Base-by-base conservation (phyloP, 2,888 invertebrate genomes). In the Tyria jacobaeae region DNA sequence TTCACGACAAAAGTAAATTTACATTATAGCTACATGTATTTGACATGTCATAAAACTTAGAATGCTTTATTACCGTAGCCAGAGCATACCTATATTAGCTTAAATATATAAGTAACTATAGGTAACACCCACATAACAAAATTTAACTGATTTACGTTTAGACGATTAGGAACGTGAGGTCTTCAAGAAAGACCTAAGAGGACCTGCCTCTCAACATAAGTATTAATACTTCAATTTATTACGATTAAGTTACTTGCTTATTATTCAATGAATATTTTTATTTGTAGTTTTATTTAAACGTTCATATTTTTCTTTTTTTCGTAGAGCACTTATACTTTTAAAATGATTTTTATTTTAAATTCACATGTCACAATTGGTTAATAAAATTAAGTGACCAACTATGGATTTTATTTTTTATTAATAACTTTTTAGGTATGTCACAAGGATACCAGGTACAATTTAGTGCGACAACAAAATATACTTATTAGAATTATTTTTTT, bases 41-140 rank as follows among this genome's bases (percentile, higher is more conserved):
- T 21, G 21, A 10, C 3, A 21, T 44, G 12, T 5, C 21, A 12
- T 44, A 21, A 10, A 21, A 10, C 21, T 6, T 14, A 21, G 24
- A 21, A 0, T 51, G 37, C 15, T 52, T 52, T 15, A 37, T 39
- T 53, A 25, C 37, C 25, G 25, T 53, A 39, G 25, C 37, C 53
- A 53, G 39, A 25, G 24, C 50, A 59, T 68, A 52, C 55, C n/a
- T 53, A 21, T 15, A 44, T 31, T 25, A 60, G 57, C 57, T 73
- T 73, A 76, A 57, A 68, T 66, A 48, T 76, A 73, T 63, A n/a
- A n/a, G n/a, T n/a, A 51, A 76, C 71, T 76, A 76, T 76, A 76
- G 77, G 77, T 76, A 71, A 76, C 71, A 76, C 75, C 77, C 75
- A 76, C 66, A 76, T 76, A 76, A 76, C 75, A 31, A 70, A 66